Evolutionary conservation across 2,113 vertebrate species (phyloP).

Genomic region (Ptychochromis oligacanthus): DNA sequence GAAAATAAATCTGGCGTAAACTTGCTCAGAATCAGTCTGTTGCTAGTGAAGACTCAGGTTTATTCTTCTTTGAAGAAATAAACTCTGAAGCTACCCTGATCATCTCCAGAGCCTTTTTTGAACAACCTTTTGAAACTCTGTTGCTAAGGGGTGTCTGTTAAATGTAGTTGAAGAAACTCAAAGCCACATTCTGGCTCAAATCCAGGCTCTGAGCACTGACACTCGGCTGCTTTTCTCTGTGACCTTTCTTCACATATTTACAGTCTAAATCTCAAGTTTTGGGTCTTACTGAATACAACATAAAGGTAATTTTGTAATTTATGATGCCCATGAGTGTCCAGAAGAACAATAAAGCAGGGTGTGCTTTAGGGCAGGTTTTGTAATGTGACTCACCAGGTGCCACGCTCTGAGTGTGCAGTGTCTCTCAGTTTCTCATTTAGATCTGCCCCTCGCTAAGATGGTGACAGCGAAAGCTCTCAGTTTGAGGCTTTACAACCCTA

Average conservation of each 20-base stretch:
- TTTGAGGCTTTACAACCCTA: not conserved
- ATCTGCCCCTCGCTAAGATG: not conserved
- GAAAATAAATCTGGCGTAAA: not conserved
- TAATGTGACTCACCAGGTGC: not conserved
- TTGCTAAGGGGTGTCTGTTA: not conserved
- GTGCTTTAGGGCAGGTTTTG: not conserved
- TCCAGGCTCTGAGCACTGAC: not conserved
- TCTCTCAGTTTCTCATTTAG: not conserved
- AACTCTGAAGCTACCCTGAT: not conserved
- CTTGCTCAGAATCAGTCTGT: not conserved
- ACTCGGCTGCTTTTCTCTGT: not conserved
- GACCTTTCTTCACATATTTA: not conserved
- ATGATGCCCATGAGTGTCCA: not conserved
- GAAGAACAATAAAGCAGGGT: not conserved
- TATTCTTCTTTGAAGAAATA: not conserved
- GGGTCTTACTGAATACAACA: not conserved
- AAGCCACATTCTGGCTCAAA: too few relatives aligned
- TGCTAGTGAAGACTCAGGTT: not conserved
- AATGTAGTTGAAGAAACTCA: not conserved
- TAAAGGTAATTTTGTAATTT: not conserved
- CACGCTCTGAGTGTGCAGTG: not conserved
- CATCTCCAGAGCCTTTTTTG: not conserved
- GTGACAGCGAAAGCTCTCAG: too few relatives aligned
- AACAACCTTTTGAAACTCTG: not conserved
- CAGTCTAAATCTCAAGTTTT: not conserved